phyloP scores from a whole-genome alignment of 37 sponge, comb jelly and placozoan genomes.

The Corticium candelabrum region DNA sequence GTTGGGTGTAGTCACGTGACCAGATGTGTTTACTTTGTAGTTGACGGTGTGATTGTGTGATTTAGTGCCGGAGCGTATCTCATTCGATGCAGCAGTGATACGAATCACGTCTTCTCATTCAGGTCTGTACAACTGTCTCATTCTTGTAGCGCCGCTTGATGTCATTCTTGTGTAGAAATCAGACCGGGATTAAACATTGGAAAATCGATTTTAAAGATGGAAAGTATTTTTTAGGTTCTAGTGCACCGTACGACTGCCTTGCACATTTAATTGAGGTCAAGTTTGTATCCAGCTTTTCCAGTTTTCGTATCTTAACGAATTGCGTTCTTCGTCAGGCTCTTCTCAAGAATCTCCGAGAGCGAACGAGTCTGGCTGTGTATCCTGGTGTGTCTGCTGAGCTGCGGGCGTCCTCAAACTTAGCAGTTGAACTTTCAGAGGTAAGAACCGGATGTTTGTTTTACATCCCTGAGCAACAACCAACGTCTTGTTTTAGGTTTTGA shows the following conservation, averaged over 20 bases:
- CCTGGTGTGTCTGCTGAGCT: not conserved
- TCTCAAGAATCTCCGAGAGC: not conserved
- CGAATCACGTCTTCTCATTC: not conserved
- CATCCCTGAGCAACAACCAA: no score
- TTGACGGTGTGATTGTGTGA: no score
- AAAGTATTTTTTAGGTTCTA: not conserved
- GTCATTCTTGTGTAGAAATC: not conserved
- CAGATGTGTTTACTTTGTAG: not conserved
- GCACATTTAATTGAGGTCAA: not conserved
- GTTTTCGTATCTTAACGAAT: not conserved
- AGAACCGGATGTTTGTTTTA: no score
- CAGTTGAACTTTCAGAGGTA: not conserved
- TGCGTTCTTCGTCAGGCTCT: no score
- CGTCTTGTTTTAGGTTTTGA: not conserved
- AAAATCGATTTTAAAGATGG: not conserved
- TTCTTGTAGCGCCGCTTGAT: not conserved
- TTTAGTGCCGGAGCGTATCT: slow-evolving; percentile 5
- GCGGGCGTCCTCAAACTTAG: not conserved
- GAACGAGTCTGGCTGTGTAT: not conserved
- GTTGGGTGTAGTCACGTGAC: not conserved
- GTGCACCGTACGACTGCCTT: not conserved
- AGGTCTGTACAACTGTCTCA: not conserved
- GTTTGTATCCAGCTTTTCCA: not conserved
- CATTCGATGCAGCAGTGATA: not conserved
- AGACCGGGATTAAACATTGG: slow-evolving; percentile 7